Percentiles rank a stretch among this genome's conserved stretches.
Evolutionary conservation across 2,797 vertebrate species (phyloP).

Genomic region (Pelochelys cantorii): DNA sequence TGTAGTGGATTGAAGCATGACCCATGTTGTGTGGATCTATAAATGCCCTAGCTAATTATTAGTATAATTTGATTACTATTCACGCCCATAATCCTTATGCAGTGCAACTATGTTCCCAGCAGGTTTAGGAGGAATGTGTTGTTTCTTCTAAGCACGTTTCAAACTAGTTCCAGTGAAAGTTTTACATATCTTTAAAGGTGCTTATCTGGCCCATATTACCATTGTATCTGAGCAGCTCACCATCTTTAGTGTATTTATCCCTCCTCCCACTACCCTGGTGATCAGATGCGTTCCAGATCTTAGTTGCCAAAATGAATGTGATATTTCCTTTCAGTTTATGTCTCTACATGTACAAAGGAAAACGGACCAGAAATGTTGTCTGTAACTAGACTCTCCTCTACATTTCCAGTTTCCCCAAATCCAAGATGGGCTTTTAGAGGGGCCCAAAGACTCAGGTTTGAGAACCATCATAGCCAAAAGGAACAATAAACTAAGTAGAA

Average conservation of each 20-base stretch:
- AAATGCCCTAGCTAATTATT: accelerated
- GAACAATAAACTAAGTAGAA: background rate
- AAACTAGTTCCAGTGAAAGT: background rate
- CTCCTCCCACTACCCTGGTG: background rate
- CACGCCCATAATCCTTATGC: background rate
- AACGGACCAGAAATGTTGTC: background rate
- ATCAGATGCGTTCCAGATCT: background rate
- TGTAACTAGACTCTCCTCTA: background rate
- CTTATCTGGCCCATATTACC: background rate
- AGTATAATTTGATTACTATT: accelerated
- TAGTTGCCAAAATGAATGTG: background rate
- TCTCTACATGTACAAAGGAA: background rate
- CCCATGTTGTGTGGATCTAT: background rate
- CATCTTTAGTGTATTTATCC: background rate
- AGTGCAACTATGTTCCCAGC: accelerated
- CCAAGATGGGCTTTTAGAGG: background rate
- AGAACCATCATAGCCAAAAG: background rate
- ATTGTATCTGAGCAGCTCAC: background rate
- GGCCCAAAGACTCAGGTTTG: background rate
- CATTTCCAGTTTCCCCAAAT: background rate
- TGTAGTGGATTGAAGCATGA: background rate
- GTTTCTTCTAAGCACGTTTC: background rate
- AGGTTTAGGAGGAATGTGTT: accelerated
- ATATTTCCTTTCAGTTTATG: background rate
- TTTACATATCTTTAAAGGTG: background rate